Conservation (phyloP, 2,888 invertebrate genomes). For the Pegoplata infirma region DNA sequence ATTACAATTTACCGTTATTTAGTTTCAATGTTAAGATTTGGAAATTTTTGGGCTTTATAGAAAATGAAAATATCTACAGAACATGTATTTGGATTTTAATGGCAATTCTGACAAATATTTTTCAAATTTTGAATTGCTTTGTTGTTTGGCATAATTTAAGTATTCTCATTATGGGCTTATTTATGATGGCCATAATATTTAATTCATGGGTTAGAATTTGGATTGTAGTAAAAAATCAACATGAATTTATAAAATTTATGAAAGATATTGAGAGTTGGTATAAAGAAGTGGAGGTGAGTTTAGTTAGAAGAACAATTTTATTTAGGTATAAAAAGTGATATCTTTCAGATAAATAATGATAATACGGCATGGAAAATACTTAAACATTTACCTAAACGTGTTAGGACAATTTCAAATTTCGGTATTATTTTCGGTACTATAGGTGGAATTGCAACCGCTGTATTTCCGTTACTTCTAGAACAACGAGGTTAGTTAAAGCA, state of each 20-base stretch:
- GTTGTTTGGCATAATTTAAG: constrained; percentile 46
- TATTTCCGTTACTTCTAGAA: constrained; percentile 48
- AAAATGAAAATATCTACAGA: constrained; percentile 32
- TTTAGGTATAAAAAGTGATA: background rate
- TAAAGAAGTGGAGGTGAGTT: constrained; percentile 57
- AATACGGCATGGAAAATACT: constrained; percentile 25
- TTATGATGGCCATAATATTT: constrained; percentile 62
- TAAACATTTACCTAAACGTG: constrained; percentile 20
- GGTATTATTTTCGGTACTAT: constrained; percentile 39
- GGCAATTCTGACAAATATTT: constrained; percentile 32
- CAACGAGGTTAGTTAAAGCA: constrained; percentile 52
- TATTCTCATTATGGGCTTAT: constrained; percentile 53
- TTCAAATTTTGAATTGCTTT: constrained; percentile 48
- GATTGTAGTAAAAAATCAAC: constrained; percentile 55
- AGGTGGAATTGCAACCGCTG: constrained; percentile 40
- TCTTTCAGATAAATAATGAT: constrained; percentile 39
- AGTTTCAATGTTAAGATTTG: constrained; percentile 63
- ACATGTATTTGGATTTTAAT: background rate
- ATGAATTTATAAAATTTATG: constrained; percentile 56
- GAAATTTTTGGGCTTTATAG: constrained; percentile 59
- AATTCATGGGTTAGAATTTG: constrained; percentile 61
- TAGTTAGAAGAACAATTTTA: background rate
- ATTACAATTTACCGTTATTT: constrained; percentile 55
- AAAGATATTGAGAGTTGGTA: constrained; percentile 53
- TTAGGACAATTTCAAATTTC: constrained; percentile 32